Conservation (phyloP, 2,113 vertebrate species). For the Paralichthys olivaceus region DNA sequence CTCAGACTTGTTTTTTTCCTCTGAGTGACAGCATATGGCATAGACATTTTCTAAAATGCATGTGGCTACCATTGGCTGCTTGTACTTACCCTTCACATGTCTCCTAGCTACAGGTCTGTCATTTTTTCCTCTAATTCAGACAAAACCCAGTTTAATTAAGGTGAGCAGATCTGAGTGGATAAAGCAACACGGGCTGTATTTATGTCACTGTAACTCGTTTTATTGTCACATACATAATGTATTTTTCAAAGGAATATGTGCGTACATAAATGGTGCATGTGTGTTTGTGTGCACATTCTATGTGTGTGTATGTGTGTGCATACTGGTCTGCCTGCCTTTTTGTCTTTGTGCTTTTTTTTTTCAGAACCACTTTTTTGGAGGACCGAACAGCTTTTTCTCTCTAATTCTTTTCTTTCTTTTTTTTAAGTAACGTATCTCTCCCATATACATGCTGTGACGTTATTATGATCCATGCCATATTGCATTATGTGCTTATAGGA, state of each 20-base stretch:
- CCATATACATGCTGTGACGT: conserved; percentile 20
- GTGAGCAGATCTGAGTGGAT: conserved; percentile 10
- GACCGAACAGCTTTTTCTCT: conserved; percentile 7
- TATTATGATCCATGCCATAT: conserved; percentile 39
- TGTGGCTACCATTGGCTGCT: conserved; percentile 73
- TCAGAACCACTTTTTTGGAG: conserved; percentile 1
- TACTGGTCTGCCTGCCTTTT: conserved; percentile 1
- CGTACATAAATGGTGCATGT: not conserved
- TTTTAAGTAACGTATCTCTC: conserved; percentile 19
- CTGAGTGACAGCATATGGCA: conserved; percentile 98
- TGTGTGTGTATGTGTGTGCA: not conserved
- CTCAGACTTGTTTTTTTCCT: conserved; percentile 89
- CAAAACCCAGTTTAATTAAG: conserved; percentile 41
- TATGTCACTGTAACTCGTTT: not conserved
- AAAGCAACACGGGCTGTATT: conserved; percentile 14
- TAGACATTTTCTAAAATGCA: conserved; percentile 83
- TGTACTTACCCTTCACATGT: conserved; percentile 53
- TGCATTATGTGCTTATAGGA: conserved; percentile 29
- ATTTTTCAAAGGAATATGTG: not conserved
- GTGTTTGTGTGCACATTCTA: not conserved
- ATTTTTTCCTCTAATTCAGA: conserved; percentile 39
- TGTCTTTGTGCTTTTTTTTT: conserved; percentile 35
- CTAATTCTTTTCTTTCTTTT: conserved; percentile 16
- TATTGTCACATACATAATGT: too few relatives aligned
- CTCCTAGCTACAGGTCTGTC: conserved; percentile 48